These are phyloP conservation scores for Percina caprodes DNA, from an alignment of 2,113 vertebrate species.

Conservation along the genomic window DNA sequence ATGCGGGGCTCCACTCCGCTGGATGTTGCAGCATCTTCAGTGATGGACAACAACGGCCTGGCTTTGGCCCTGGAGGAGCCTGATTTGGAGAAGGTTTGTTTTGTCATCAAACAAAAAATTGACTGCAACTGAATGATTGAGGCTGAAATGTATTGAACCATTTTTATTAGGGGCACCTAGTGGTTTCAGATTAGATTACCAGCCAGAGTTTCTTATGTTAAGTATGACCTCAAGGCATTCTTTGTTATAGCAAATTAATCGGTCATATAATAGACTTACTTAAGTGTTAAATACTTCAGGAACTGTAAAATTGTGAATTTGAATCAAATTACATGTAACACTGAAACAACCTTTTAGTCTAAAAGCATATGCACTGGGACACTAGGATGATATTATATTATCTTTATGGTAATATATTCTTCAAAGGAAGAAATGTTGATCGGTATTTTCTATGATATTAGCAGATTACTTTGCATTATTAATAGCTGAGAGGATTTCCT, in stretches of 20 bases:
- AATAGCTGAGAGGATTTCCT: neutral
- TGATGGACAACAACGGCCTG: slow-evolving; percentile 98
- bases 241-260: neutral
- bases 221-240: neutral
- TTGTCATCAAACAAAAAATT: neutral
- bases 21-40: slow-evolving; percentile 96
- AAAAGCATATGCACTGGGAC: neutral
- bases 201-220: neutral
- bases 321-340: neutral
- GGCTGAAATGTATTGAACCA: neutral
- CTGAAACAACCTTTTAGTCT: neutral
- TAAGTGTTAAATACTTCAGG: slow-evolving; percentile 3
- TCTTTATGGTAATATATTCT: neutral
- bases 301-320: slow-evolving; percentile 5
- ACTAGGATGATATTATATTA: neutral
- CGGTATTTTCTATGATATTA: neutral
- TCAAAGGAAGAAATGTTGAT: neutral
- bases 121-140: neutral
- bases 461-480: neutral
- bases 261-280: neutral
- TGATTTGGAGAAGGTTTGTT: slow-evolving; percentile 93
- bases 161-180: neutral
- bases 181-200: neutral
- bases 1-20: slow-evolving; percentile 98
- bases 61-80: slow-evolving; percentile 94